Conservation (phyloP, 2,888 invertebrate genomes). For the Pammene fasciana region DNA sequence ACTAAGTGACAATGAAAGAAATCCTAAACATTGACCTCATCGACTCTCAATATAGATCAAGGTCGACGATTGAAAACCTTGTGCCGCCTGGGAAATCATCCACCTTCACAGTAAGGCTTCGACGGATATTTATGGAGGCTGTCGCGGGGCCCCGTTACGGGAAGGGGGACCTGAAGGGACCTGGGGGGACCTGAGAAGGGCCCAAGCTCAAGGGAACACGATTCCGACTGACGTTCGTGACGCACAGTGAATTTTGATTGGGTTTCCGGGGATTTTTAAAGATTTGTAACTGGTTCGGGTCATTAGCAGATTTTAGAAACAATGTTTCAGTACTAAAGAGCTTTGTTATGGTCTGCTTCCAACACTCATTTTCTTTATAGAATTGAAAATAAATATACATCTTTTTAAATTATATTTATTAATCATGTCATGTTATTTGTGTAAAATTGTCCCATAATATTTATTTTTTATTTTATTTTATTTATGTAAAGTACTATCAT, state of each 20-base stretch:
- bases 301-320: too few species aligned
- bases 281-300: conserved; percentile 4
- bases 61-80: conserved; percentile 41
- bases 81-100: conserved; percentile 45
- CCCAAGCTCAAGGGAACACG: conserved; percentile 24
- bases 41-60: conserved; percentile 30
- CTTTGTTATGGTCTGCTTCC: too few species aligned
- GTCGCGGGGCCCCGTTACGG: conserved; percentile 44
- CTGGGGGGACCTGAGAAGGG: conserved; percentile 14
- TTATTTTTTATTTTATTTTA: too few species aligned
- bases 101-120: conserved; percentile 45
- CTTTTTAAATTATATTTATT: too few species aligned
- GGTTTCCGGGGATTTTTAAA: conserved; percentile 3
- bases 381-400: too few species aligned
- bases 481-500: too few species aligned
- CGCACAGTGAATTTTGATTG: conserved; percentile 34
- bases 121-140: conserved; percentile 50
- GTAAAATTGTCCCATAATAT: too few species aligned
- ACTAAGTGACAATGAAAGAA: too few species aligned
- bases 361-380: too few species aligned
- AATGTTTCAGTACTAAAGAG: too few species aligned
- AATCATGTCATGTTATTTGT: too few species aligned
- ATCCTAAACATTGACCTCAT: conserved; percentile 19
- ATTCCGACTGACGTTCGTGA: conserved; percentile 13
- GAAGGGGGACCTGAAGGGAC: conserved; percentile 22